Conservation (phyloP, 1,140 invertebrate species). For the Formica exsecta region DNA sequence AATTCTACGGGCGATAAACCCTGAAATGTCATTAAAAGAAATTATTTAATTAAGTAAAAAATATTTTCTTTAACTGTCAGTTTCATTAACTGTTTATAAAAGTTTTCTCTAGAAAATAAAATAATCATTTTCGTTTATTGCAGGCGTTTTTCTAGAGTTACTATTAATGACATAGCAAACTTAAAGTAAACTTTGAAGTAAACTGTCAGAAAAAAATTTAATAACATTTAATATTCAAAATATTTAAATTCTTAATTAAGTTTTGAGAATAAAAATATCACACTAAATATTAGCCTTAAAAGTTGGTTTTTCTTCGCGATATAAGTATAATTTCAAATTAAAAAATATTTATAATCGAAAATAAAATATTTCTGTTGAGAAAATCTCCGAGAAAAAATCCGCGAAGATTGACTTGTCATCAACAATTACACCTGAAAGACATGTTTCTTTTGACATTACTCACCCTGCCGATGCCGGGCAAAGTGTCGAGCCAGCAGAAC, state of each 20-base stretch:
- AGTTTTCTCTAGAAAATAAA: background rate
- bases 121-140: background rate
- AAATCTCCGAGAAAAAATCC: background rate
- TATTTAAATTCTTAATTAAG: background rate
- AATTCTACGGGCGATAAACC: slow-evolving; percentile 78
- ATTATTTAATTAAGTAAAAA: background rate
- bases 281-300: background rate
- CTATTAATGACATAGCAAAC: background rate
- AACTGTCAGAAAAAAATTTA: background rate
- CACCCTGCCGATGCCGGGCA: slow-evolving; percentile 86
- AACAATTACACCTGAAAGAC: background rate
- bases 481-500: slow-evolving; percentile 85
- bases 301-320: background rate
- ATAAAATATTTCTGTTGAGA: background rate
- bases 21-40: slow-evolving; percentile 57
- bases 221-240: background rate
- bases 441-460: slow-evolving; percentile 57
- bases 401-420: background rate
- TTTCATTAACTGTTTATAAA: background rate
- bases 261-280: background rate
- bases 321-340: background rate
- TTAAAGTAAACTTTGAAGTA: background rate
- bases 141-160: background rate
- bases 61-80: background rate
- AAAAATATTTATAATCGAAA: background rate